Conservation (phyloP, 2,113 vertebrate species). For the Phycodurus eques region DNA sequence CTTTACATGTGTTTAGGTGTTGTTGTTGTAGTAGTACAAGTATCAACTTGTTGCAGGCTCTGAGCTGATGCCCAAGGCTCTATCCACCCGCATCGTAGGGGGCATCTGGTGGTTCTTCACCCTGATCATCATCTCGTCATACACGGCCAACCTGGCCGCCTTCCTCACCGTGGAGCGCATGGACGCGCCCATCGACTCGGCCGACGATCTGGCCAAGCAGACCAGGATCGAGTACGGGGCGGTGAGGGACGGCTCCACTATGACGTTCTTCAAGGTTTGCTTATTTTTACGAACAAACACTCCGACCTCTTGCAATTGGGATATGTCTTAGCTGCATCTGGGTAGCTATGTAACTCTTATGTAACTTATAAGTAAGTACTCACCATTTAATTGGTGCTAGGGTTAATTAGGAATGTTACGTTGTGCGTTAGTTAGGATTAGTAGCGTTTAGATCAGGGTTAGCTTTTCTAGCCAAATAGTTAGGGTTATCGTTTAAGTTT, state of each 20-base stretch:
- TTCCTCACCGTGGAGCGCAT: slow-evolving; percentile 97
- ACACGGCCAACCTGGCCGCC: slow-evolving; percentile 97
- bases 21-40: background rate
- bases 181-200: slow-evolving; percentile 96
- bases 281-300: background rate
- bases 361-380: too few relatives aligned
- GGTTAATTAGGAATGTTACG: too few relatives aligned
- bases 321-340: too few relatives aligned
- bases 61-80: slow-evolving; percentile 96
- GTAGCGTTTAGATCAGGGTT: too few relatives aligned
- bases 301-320: too few relatives aligned
- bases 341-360: too few relatives aligned
- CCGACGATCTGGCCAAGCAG: slow-evolving; percentile 96
- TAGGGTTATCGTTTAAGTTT: too few relatives aligned
- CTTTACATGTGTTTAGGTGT: too few relatives aligned
- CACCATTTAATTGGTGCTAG: too few relatives aligned
- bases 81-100: slow-evolving; percentile 97
- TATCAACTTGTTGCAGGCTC: slow-evolving; percentile 77
- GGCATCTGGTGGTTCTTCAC: slow-evolving; percentile 99
- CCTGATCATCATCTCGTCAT: slow-evolving; percentile 97
- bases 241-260: slow-evolving; percentile 94
- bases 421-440: too few relatives aligned
- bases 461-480: too few relatives aligned
- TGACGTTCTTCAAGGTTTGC: slow-evolving; percentile 98
- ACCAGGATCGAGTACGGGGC: slow-evolving; percentile 96